Evolutionary conservation across 2,113 vertebrate species (phyloP).

Genomic region (Hemichromis elongatus): DNA sequence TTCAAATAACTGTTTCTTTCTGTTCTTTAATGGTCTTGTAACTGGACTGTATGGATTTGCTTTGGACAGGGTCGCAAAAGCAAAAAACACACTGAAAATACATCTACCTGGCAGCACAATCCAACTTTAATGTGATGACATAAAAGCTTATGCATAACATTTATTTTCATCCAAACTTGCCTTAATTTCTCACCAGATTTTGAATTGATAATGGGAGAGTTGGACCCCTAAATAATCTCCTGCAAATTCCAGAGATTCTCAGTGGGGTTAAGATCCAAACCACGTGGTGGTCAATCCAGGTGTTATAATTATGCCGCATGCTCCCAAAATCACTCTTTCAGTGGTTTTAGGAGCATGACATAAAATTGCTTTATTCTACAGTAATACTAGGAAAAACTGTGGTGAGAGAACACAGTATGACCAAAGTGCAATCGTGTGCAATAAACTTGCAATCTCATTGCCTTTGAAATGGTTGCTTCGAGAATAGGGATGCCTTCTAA

Average conservation of each 20-base stretch:
- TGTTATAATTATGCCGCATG: not conserved
- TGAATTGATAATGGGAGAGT: not conserved
- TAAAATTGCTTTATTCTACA: not conserved
- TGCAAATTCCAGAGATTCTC: not conserved
- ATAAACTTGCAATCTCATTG: not conserved
- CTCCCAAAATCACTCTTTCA: too few species aligned
- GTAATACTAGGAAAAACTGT: not conserved
- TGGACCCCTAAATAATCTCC: not conserved
- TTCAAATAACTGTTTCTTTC: not conserved
- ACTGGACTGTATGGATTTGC: not conserved
- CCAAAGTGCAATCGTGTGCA: not conserved
- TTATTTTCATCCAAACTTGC: not conserved
- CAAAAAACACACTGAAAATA: not conserved
- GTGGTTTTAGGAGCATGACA: not conserved
- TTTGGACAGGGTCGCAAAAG: not conserved
- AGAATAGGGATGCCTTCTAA: not conserved
- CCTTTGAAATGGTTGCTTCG: not conserved
- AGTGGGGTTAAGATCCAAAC: not conserved
- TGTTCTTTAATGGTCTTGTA: not conserved
- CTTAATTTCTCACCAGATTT: not conserved
- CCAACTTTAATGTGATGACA: not conserved
- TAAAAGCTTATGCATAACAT: not conserved
- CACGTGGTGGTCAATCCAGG: not conserved
- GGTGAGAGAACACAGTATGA: not conserved
- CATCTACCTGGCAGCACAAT: not conserved